Evolutionary conservation across 1,140 invertebrate species (phyloP), one percentile per base, ranked within the genome.

Genomic region (Episyrphus balteatus): DNA sequence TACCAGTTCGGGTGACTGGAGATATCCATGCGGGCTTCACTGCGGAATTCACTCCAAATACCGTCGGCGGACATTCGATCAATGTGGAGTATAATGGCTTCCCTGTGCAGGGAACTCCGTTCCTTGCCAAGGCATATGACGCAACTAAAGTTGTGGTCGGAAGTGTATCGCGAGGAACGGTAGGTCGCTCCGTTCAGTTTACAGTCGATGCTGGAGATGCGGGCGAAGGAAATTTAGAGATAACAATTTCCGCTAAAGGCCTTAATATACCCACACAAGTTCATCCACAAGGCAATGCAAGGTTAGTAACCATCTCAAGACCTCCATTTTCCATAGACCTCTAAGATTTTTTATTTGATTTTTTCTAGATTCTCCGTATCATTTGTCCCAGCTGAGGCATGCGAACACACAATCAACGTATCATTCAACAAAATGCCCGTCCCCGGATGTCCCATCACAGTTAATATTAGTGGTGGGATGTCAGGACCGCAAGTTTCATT

Each of bases 141-240:
- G 84, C 87, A n/a, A 86, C 83, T 51, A 77, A 84, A 63, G 88
- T 92, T 15, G 78, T 84, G 55, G 90, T 98, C 41, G 87, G 84
- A 37, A 75, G 74, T 46, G 75, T 76, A n/a, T 81, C 86, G 50
- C 83, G 92, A 44, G 89, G 87, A 42, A 79, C 75, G 15, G 84
- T 88, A 40, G 88, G 87, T 26, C 78, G 91, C 53, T 82, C 88
- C 15, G 88, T 92, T 12, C 89, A 93, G 61, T 91, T 97, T 60
- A 88, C 85, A 31, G 94, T 98, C 33, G 93, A 98, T 74, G 94
- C 93, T 8, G 88, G 86, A 52, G 84, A 92, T 69, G 92, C 94
- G 45, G 96, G 96, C 13, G 95, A 98, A 74, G 96, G 96, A 33
- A 98, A 96, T 70, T 73, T 98, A 41, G 95, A 98, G 74, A 97